phyloP scores from a whole-genome alignment of 2,113 vertebrate species.

The Notiomystis cincta region DNA sequence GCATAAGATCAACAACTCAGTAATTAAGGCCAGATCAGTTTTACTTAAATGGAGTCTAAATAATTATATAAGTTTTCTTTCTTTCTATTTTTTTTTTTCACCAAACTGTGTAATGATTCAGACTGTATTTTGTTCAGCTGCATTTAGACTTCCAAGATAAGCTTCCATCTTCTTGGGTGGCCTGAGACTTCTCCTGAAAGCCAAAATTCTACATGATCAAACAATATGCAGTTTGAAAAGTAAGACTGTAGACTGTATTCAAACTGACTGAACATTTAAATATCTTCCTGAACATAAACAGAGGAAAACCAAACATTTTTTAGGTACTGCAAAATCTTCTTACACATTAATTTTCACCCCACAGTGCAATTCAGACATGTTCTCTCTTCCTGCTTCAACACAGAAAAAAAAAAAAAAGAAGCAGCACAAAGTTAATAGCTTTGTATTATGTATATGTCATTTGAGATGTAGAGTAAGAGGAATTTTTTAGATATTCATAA shows the following conservation, averaged over 20 bases:
- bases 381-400: background rate
- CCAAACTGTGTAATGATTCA: background rate
- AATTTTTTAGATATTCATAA: background rate
- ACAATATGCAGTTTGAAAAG: background rate
- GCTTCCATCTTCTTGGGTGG: background rate
- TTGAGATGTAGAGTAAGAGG: background rate
- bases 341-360: background rate
- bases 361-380: background rate
- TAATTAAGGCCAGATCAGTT: background rate
- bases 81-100: background rate
- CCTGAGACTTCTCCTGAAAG: background rate
- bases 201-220: background rate
- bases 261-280: background rate
- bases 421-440: accelerated
- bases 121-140: background rate
- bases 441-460: background rate
- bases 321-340: background rate
- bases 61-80: background rate
- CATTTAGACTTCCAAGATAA: background rate
- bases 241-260: background rate
- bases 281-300: background rate
- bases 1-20: background rate
- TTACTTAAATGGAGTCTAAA: background rate
- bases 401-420: background rate
- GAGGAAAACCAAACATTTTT: background rate